Conservation (phyloP, 2,888 invertebrate species). For the Syrphus vitripennis region DNA sequence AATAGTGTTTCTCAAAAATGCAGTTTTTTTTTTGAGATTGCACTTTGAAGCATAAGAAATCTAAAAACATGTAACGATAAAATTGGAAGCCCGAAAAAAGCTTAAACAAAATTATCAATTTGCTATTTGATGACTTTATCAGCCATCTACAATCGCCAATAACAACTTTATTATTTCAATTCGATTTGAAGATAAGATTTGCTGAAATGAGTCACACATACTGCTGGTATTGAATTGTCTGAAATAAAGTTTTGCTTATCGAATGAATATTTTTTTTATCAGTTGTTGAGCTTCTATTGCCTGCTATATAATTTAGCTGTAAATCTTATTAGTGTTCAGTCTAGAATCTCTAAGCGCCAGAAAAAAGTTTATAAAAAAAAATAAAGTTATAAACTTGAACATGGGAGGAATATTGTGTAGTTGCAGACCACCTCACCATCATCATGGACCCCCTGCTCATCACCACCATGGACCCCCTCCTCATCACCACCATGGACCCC, state of each 20-base stretch:
- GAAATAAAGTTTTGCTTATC: neutral
- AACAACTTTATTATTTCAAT: neutral
- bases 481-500: slow-evolving; percentile 47
- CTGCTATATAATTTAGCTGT: neutral
- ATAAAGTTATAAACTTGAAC: neutral
- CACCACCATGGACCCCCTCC: slow-evolving; percentile 44
- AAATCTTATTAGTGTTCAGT: neutral
- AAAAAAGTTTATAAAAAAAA: neutral
- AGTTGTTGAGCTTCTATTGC: neutral
- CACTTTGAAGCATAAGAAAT: too few relatives aligned
- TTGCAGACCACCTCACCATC: slow-evolving; percentile 28
- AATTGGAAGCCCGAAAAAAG: too few relatives aligned
- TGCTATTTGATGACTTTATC: neutral
- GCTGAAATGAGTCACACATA: neutral
- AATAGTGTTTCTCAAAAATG: too few relatives aligned
- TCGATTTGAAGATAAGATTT: neutral
- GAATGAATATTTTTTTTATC: neutral
- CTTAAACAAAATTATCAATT: too few relatives aligned
- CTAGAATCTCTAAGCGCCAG: neutral
- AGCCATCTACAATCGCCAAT: neutral
- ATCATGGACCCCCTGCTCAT: slow-evolving; percentile 37
- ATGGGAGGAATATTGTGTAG: slow-evolving; percentile 4
- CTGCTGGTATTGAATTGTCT: neutral
- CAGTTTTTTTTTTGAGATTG: too few relatives aligned
- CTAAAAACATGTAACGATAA: too few relatives aligned